These are phyloP conservation scores for Acanthaster planci DNA, from an alignment of 35 echinoderm and acorn worm species.

Conservation along the genomic window DNA sequence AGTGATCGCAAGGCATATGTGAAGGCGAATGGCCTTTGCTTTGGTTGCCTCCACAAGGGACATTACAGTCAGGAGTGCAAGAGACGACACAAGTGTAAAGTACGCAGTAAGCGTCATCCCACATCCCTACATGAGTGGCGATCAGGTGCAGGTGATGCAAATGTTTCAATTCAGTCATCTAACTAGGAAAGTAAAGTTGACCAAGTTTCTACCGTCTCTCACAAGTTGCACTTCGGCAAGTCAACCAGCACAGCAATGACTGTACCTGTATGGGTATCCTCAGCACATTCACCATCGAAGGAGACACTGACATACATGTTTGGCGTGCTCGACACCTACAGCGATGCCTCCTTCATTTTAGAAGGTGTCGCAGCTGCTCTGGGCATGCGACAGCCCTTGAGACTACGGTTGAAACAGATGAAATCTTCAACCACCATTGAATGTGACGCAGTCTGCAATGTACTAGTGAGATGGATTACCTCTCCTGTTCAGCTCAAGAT, in stretches of 20 bases:
- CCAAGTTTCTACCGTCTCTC: not conserved
- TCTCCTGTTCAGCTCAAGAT: not conserved
- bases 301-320: conserved; percentile 39
- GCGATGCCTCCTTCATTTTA: conserved; percentile 29
- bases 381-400: not conserved
- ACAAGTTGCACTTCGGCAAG: not conserved
- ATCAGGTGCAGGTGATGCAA: not conserved
- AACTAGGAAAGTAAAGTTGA: not conserved
- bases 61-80: not conserved
- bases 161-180: not conserved
- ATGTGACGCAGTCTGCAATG: not conserved
- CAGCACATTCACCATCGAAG: not conserved
- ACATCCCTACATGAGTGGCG: conserved; percentile 25
- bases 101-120: not conserved
- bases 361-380: not conserved
- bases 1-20: too few relatives aligned
- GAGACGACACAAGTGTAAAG: conserved; percentile 7
- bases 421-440: not conserved
- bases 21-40: too few relatives aligned
- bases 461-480: conserved; percentile 18
- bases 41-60: too few relatives aligned
- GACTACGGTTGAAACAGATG: conserved; percentile 24
- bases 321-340: conserved; percentile 36
- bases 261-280: conserved; percentile 34
- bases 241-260: conserved; percentile 48